Conservation (phyloP, 2,888 invertebrate genomes). For the Craniophora ligustri region DNA sequence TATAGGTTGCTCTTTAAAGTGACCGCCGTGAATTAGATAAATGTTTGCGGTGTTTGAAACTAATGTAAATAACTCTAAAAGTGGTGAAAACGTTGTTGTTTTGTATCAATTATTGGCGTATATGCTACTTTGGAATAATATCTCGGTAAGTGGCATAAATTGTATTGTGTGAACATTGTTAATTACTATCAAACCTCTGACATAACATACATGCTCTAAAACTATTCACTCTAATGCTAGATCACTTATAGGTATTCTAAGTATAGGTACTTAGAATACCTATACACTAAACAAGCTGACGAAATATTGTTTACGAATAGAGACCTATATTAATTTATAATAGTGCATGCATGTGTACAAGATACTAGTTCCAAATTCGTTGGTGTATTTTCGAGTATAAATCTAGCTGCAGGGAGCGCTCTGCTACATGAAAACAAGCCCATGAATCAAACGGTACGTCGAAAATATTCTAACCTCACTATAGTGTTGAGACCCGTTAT, state of each 20-base stretch:
- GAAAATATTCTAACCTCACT: slow-evolving; percentile 43
- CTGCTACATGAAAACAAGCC: slow-evolving; percentile 47
- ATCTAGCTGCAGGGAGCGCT: slow-evolving; percentile 43
- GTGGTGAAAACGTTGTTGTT: slow-evolving; percentile 5
- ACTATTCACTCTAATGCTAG: no score
- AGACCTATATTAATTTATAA: slow-evolving; percentile 14
- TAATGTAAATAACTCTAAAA: neutral
- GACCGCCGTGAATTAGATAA: neutral
- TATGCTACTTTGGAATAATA: slow-evolving; percentile 16
- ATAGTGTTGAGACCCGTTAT: slow-evolving; percentile 21
- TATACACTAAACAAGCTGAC: no score
- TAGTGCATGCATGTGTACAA: slow-evolving; percentile 1
- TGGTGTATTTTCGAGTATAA: slow-evolving; percentile 46
- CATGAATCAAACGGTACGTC: slow-evolving; percentile 46
- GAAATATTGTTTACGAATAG: no score
- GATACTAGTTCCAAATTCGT: slow-evolving; percentile 35
- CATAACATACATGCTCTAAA: no score
- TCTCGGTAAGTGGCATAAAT: neutral
- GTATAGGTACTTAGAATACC: no score
- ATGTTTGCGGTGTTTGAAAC: neutral
- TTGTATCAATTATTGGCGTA: neutral
- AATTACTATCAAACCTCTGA: slow-evolving; percentile 14
- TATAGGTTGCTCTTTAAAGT: neutral
- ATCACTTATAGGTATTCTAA: no score
- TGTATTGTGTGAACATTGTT: slow-evolving; percentile 14